phyloP scores from a whole-genome alignment of 2,797 vertebrate species.

The Benthosema pterotum region DNA sequence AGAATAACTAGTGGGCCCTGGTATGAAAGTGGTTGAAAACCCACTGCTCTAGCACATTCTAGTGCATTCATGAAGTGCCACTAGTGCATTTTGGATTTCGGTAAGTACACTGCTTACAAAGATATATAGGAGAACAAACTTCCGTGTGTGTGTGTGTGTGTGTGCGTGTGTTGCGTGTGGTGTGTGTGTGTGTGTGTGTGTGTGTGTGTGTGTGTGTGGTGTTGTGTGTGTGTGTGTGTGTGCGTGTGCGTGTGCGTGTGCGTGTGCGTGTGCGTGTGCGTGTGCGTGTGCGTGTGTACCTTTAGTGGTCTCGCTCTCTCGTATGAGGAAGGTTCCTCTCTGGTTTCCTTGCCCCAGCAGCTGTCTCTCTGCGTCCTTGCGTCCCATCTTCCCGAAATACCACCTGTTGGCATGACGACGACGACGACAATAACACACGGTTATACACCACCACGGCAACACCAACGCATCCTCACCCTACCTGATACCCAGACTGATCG shows the following conservation, averaged over 20 bases:
- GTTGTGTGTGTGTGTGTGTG: slow-evolving; percentile 14
- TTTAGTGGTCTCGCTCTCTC: slow-evolving; percentile 97
- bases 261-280: neutral
- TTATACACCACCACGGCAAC: slow-evolving; percentile 45
- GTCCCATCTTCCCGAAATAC: slow-evolving; percentile 98
- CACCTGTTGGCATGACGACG: slow-evolving; percentile 83
- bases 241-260: slow-evolving; percentile 5
- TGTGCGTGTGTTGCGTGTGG: neutral
- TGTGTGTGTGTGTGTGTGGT: slow-evolving; percentile 3
- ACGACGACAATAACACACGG: slow-evolving; percentile 26
- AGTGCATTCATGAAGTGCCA: too few relatives aligned
- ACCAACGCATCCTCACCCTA: slow-evolving; percentile 1
- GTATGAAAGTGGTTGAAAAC: too few relatives aligned
- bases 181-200: neutral
- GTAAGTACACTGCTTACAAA: too few relatives aligned
- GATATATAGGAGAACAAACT: neutral
- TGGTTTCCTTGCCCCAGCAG: slow-evolving; percentile 86
- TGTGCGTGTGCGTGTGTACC: slow-evolving; percentile 70
- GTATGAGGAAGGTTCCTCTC: slow-evolving; percentile 92
- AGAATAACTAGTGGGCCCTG: too few relatives aligned
- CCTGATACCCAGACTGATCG: too few relatives aligned
- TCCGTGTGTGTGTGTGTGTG: slow-evolving; percentile 6
- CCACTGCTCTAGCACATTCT: too few relatives aligned
- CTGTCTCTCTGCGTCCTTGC: slow-evolving; percentile 94
- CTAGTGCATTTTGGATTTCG: too few relatives aligned